Percentiles rank a stretch among this genome's conserved stretches.
These are phyloP conservation scores for Podarcis siculus DNA, from an alignment of 2,797 vertebrate genomes.

Conservation along the genomic window DNA sequence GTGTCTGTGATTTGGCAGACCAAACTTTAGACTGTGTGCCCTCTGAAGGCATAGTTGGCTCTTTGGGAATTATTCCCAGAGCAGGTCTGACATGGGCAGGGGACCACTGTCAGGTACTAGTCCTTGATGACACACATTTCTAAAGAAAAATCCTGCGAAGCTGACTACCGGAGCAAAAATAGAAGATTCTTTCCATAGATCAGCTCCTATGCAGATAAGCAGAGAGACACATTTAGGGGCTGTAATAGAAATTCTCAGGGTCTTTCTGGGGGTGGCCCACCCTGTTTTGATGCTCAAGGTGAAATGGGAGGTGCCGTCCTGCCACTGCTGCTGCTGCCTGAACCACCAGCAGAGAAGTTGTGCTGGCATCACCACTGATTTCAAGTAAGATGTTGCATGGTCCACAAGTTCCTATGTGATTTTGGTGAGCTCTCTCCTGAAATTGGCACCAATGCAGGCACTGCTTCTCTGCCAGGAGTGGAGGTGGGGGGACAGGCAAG, in stretches of 20 bases:
- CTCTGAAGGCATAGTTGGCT: accelerated
- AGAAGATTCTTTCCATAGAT: background rate
- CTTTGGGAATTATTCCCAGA: accelerated
- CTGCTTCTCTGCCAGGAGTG: no score
- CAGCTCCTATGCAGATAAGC: background rate
- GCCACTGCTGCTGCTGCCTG: no score
- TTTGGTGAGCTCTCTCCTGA: no score
- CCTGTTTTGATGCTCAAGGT: no score
- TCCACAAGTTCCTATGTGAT: no score
- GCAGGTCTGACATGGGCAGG: background rate
- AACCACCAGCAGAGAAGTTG: no score
- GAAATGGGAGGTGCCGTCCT: no score
- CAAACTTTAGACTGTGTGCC: background rate
- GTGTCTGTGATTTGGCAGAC: background rate
- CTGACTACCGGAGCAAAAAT: background rate
- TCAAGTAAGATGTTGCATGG: no score
- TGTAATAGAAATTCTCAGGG: background rate
- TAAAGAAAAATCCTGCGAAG: background rate
- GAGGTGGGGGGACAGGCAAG: no score
- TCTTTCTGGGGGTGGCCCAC: background rate
- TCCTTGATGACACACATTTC: background rate
- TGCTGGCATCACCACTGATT: no score
- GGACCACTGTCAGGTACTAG: background rate
- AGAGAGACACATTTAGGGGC: background rate
- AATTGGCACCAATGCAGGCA: no score